Percentiles rank a stretch among this genome's conserved stretches.
phyloP scores from a whole-genome alignment of 2,888 invertebrate species.

The Magallana nippona region DNA sequence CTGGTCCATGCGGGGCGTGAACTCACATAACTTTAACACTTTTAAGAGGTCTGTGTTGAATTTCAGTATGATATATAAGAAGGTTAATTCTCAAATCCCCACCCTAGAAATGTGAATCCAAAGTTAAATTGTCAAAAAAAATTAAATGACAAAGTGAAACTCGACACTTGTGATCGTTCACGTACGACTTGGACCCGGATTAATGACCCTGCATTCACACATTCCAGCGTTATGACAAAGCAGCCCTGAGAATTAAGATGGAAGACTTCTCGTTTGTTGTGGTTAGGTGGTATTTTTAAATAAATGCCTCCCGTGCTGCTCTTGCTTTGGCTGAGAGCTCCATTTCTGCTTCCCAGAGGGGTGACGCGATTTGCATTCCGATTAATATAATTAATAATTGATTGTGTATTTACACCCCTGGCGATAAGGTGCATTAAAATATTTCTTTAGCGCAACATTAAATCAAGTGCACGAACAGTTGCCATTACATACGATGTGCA shows the following conservation, averaged over 20 bases:
- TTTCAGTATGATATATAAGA: no score
- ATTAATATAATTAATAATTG: conserved; percentile 2
- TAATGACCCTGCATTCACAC: neutral
- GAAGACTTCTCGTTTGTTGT: conserved; percentile 7
- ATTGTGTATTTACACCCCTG: neutral
- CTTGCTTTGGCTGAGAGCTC: neutral
- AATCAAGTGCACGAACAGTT: no score
- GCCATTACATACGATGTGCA: no score
- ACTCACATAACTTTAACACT: no score
- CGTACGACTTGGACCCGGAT: neutral
- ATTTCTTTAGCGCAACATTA: no score
- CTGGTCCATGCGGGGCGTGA: no score
- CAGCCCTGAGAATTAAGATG: conserved; percentile 6
- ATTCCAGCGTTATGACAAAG: neutral
- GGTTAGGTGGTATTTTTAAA: conserved; percentile 12
- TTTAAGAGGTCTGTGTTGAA: no score
- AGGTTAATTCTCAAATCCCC: no score
- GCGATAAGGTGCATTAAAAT: neutral
- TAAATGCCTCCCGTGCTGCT: neutral
- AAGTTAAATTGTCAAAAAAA: neutral
- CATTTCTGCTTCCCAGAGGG: neutral
- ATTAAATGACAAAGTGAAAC: neutral
- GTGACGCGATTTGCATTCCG: neutral
- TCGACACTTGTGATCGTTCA: neutral
- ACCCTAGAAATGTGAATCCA: no score